These are phyloP conservation scores for Gadopsis marmoratus DNA, from an alignment of 2,797 vertebrate species.

Conservation along the genomic window DNA sequence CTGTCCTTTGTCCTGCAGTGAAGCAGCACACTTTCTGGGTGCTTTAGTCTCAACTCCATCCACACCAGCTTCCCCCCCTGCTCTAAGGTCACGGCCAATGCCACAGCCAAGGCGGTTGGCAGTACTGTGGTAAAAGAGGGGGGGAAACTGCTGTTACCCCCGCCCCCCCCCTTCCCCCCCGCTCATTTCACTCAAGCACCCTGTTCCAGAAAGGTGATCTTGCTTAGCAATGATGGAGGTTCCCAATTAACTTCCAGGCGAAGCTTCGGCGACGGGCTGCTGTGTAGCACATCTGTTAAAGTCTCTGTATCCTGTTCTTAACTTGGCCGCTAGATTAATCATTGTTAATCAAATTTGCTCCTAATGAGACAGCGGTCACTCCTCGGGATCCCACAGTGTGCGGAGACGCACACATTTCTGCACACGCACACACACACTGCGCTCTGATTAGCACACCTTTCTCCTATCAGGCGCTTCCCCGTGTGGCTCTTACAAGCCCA, in stretches of 20 bases:
- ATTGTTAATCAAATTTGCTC: conserved; percentile 73
- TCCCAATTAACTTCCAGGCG: conserved; percentile 71
- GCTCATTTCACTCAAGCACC: conserved; percentile 23
- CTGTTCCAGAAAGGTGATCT: conserved; percentile 55
- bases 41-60: conserved; percentile 20
- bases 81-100: conserved; percentile 46
- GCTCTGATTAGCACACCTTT: conserved; percentile 68
- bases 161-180: background rate
- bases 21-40: conserved; percentile 36
- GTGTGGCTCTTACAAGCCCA: conserved; percentile 28
- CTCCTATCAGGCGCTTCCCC: conserved; percentile 45
- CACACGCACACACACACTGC: conserved; percentile 19
- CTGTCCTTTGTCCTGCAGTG: conserved; percentile 36
- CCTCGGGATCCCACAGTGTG: conserved; percentile 39
- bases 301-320: conserved; percentile 58
- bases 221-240: conserved; percentile 69
- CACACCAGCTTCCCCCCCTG: conserved; percentile 12
- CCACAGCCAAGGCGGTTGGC: background rate
- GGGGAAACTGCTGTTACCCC: background rate
- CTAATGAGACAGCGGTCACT: conserved; percentile 72
- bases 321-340: conserved; percentile 67
- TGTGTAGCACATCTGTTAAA: conserved; percentile 75
- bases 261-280: conserved; percentile 37
- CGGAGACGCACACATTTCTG: conserved; percentile 56
- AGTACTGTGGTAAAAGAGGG: background rate